phyloP scores from a whole-genome alignment of 92 coral and sea anemone genomes.

The Hydrozoanthus gracilis region DNA sequence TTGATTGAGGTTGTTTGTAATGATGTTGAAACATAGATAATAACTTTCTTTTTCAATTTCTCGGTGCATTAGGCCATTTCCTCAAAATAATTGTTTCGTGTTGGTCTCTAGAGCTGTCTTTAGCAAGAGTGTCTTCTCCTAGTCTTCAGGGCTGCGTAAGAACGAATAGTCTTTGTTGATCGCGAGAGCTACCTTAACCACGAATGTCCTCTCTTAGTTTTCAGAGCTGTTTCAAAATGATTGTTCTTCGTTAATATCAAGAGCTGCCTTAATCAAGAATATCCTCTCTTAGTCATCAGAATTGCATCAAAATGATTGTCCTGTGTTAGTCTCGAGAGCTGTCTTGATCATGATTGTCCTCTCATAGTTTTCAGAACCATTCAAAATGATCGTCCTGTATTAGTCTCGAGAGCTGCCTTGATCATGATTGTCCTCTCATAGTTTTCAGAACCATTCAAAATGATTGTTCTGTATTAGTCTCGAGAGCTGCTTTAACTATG shows the following conservation, averaged over 20 bases:
- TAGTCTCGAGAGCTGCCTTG: too few species aligned
- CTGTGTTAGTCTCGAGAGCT: neutral
- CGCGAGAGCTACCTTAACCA: neutral
- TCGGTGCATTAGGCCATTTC: too few species aligned
- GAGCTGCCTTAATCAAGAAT: neutral
- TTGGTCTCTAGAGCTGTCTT: neutral
- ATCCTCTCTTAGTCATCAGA: too few species aligned
- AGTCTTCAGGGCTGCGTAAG: slow-evolving; percentile 85
- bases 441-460: too few species aligned
- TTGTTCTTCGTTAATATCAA: neutral
- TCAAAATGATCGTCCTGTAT: slow-evolving; percentile 33
- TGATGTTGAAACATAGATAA: too few species aligned
- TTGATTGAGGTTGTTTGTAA: too few species aligned
- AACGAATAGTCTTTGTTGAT: neutral
- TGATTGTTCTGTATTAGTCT: neutral
- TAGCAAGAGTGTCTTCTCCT: neutral
- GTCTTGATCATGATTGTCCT: neutral
- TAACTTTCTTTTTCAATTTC: too few species aligned
- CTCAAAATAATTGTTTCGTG: too few species aligned
- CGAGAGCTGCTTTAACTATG: neutral
- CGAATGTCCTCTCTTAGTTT: slow-evolving; percentile 52
- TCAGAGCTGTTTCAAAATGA: slow-evolving; percentile 92
- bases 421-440: too few species aligned
- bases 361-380: slow-evolving; percentile 84
- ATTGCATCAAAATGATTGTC: neutral